Evolutionary conservation across 2,888 invertebrate genomes (phyloP).

Genomic region (Diarsia mendica): DNA sequence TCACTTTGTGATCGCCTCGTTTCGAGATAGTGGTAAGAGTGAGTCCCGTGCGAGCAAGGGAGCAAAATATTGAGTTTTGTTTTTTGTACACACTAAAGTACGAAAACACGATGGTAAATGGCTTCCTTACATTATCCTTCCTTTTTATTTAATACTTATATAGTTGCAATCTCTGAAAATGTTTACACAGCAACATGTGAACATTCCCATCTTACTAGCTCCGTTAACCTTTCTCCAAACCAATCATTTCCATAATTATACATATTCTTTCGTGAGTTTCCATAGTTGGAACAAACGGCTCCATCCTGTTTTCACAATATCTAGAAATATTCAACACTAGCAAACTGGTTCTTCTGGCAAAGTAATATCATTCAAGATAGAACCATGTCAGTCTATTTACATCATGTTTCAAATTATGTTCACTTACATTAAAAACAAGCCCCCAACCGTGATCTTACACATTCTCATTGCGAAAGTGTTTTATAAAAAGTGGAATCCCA

Average conservation of each 20-base stretch:
- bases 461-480: slow-evolving; percentile 55
- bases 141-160: neutral
- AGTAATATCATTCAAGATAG: neutral
- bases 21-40: neutral
- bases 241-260: neutral
- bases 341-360: neutral
- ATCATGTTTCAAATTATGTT: slow-evolving; percentile 3
- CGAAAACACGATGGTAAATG: neutral
- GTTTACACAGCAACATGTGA: neutral
- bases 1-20: neutral
- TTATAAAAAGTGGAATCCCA: slow-evolving; percentile 57
- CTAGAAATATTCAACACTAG: neutral
- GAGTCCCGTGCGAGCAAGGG: neutral
- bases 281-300: no score
- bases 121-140: neutral
- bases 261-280: neutral
- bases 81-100: neutral
- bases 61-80: neutral
- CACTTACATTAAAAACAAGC: neutral
- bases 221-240: neutral
- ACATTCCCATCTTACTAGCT: neutral
- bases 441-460: slow-evolving; percentile 17
- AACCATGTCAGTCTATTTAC: neutral
- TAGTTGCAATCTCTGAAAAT: neutral
- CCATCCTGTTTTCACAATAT: no score